Base-by-base conservation (phyloP, 2,888 invertebrate species). In the Ellobium chinense region DNA sequence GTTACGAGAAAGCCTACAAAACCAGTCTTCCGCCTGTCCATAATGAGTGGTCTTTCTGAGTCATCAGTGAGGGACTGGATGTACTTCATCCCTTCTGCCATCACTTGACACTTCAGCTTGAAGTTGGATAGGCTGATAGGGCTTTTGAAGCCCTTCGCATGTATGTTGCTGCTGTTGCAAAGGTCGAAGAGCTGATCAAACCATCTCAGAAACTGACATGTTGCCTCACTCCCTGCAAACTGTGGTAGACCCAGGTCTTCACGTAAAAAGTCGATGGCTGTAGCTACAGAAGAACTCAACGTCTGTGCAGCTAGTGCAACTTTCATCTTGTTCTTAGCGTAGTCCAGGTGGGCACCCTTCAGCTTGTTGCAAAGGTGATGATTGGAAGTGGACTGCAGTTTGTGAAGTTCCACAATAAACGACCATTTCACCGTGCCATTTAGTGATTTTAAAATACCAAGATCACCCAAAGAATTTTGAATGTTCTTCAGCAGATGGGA, bases 221-320 rank as follows among this genome's bases (percentile, higher is more conserved):
- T 73, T 1, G 58, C 36, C 12, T 73, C 36, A 36, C 56, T 24
- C 12, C 58, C 58, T 18, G 14, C 1, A 60, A 58, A 73, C 14
- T 29, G 36, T n/a, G 9, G 14, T 1, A 73, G 31, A 9, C n/a
- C 5, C 29, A 72, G 56, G 39, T 54, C 72, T 29, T 72, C 72
- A n/a, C 72, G 56, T 18, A 46, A 58, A 31, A 58, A 72, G 12
- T 73, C 73, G 4, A 73, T 56, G 1, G 73, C 58, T 31, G 56
- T 34, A 7, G 73, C 73, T 9, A 73, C 73, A 34, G 58, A 58
- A 1, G n/a, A n/a, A 36, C 73, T 73, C 2, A 60, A 27, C 1
- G 73, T 73, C 37, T 73, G 73, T 29, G 73, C 60, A n/a, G 73
- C 73, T 5, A 73, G 56, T 9, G 29, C 18, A 56, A 73, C 74